Evolutionary conservation across 2,797 vertebrate species (phyloP).

Genomic region (Holocentrus rufus): DNA sequence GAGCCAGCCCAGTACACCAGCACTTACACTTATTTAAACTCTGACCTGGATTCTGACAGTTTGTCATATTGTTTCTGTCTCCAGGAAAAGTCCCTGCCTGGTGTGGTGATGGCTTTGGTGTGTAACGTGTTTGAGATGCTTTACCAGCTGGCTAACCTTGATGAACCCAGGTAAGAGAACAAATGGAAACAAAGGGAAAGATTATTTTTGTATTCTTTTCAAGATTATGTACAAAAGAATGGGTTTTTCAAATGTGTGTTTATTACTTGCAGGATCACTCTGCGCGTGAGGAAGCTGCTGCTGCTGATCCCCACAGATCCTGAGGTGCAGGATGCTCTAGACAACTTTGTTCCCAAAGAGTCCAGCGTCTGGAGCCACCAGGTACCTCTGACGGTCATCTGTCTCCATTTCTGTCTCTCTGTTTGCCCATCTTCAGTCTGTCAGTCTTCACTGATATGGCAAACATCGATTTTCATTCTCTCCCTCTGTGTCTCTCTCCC

Average conservation of each 20-base stretch:
- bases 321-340: conserved; percentile 97
- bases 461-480: background rate
- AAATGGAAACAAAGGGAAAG: background rate
- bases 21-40: background rate
- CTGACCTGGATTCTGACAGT: background rate
- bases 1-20: background rate
- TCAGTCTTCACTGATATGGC: background rate
- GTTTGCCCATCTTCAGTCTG: background rate
- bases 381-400: conserved; percentile 61
- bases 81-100: conserved; percentile 97
- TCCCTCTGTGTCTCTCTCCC: conserved; percentile 37
- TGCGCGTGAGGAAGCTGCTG: conserved; percentile 95
- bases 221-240: background rate
- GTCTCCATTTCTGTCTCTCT: background rate
- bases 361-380: conserved; percentile 87
- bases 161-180: conserved; percentile 89
- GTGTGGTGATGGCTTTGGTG: conserved; percentile 98
- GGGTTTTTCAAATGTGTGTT: background rate
- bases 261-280: conserved; percentile 86
- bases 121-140: conserved; percentile 99
- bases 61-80: conserved; percentile 21
- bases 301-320: conserved; percentile 98
- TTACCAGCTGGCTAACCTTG: conserved; percentile 97
- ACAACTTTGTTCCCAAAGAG: conserved; percentile 90
- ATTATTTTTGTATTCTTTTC: background rate